Evolutionary conservation across 2,797 vertebrate genomes (phyloP), one percentile per base, ranked within the genome.

Genomic region (Galagoides demidoff): DNA sequence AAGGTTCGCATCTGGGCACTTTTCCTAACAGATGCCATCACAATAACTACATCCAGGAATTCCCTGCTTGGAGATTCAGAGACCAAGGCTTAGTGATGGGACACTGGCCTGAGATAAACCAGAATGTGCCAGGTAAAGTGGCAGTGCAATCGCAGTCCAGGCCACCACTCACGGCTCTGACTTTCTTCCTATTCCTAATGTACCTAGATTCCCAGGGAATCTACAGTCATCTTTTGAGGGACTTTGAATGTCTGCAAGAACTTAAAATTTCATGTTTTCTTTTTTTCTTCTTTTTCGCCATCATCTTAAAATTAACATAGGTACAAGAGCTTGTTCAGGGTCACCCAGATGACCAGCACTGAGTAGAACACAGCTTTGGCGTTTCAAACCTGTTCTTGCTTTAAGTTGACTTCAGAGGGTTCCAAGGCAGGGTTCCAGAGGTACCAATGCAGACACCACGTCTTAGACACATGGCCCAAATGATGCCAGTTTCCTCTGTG

Each of bases 1-100:
- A 0, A 4, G 34, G 13, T 9, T 23, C 11, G 23, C 13, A 19
- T 27, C 13, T 49, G 39, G 29, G n/a, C 22, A 31, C 29, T 95
- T 49, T n/a, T 1, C 1, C 20, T 31, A 81, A 57, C 23, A 25
- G 37, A 52, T 52, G 4, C 49, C 14, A 4, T 52, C 49, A 27
- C 9, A 55, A 79, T 2, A 37, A 27, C 25, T 55, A 25, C 37
- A 17, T 12, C 43, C 22, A 1, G 22, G 34, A 22, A 14, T 16
- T 1, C 27, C 1, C 13, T 57, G 13, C 14, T 73, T 79, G 23
- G 8, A 23, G 63, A 55, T 0, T 5, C 20, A 37, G 23, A 71
- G 57, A 29, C 6, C 1, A 14, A 66, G 25, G 0, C 12, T 39
- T 49, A 23, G 2, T 0, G 6, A 9, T 2, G 7, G 3, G 20